Conservation (phyloP, 2,113 vertebrate genomes). For the Hyperopisus bebe region DNA sequence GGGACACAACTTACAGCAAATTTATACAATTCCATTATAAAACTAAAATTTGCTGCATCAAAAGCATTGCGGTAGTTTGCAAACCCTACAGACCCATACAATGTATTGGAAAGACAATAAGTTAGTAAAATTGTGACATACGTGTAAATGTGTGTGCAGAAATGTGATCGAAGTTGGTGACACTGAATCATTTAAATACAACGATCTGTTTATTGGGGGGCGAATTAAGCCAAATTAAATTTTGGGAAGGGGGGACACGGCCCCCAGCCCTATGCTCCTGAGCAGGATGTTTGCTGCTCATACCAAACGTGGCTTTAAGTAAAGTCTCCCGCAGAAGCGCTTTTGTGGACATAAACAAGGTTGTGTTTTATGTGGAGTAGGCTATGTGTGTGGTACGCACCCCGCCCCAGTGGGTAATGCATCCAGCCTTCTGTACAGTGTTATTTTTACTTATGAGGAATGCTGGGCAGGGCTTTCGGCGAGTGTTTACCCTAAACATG, state of each 20-base stretch:
- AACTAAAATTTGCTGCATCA: background rate
- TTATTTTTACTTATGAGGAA: conserved; percentile 39
- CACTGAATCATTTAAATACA: background rate
- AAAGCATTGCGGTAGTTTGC: background rate
- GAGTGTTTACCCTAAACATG: conserved; percentile 34
- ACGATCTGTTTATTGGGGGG: background rate
- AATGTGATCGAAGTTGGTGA: background rate
- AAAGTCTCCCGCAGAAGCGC: background rate
- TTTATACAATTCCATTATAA: too few relatives aligned
- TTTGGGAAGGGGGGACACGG: background rate
- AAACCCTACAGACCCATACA: background rate
- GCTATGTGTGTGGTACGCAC: background rate
- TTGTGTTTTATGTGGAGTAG: conserved; percentile 1
- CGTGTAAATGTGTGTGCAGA: background rate
- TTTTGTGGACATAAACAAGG: background rate
- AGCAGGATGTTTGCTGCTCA: background rate
- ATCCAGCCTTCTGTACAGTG: conserved; percentile 35
- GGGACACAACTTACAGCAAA: background rate
- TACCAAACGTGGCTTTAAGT: background rate
- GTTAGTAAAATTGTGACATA: background rate
- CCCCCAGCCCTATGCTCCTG: background rate
- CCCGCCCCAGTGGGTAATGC: background rate
- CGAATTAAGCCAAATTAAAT: background rate
- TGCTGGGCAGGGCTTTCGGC: conserved; percentile 32
- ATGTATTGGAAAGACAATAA: background rate